These are phyloP conservation scores for Thymelicus lineola DNA, from an alignment of 2,888 invertebrate genomes.

Conservation along the genomic window DNA sequence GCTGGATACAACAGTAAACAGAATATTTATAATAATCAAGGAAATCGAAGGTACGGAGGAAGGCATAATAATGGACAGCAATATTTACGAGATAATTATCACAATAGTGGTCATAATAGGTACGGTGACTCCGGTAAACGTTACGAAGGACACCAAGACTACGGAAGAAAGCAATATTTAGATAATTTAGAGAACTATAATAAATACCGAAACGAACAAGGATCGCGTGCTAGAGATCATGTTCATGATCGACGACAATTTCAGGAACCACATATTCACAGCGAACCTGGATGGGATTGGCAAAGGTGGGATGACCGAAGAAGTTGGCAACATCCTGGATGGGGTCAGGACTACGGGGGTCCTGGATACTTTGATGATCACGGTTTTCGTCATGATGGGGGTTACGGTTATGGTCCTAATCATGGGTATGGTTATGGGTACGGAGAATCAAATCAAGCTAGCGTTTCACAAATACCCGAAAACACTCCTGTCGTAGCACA, in stretches of 20 bases:
- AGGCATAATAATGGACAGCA: conserved; percentile 75
- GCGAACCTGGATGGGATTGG: conserved; percentile 69
- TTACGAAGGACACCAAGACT: conserved; percentile 69
- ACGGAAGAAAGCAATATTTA: conserved; percentile 76
- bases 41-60: conserved; percentile 72
- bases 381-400: conserved; percentile 72
- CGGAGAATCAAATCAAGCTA: conserved; percentile 68
- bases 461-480: conserved; percentile 64
- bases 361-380: conserved; percentile 75
- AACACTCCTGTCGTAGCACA: conserved; percentile 73
- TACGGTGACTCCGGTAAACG: conserved; percentile 73
- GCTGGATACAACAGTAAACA: conserved; percentile 72
- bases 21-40: conserved; percentile 73
- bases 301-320: conserved; percentile 61
- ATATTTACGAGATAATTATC: conserved; percentile 68
- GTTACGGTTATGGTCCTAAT: conserved; percentile 70
- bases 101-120: conserved; percentile 70
- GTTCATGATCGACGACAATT: conserved; percentile 66
- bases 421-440: conserved; percentile 75
- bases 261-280: conserved; percentile 56
- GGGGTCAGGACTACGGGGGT: conserved; percentile 69
- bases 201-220: conserved; percentile 70
- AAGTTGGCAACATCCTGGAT: conserved; percentile 57
- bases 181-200: conserved; percentile 74
- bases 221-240: conserved; percentile 69